A percentile compares a stretch with the other conserved stretches of the same genome.
Evolutionary conservation across 2,797 vertebrate genomes (phyloP).

Genomic region (Austrolebias charrua): DNA sequence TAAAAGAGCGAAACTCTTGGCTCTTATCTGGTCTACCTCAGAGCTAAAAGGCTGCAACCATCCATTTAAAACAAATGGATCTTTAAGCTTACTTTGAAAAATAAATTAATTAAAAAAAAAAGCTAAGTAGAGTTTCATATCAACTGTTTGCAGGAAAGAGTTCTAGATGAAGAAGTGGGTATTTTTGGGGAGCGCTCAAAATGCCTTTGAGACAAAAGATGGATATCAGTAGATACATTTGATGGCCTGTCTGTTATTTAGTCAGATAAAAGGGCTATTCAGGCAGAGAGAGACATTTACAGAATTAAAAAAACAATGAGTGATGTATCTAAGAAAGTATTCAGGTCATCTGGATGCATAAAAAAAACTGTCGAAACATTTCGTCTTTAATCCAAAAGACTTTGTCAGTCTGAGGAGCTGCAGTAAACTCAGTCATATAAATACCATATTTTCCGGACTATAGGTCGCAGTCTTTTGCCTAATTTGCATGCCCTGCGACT

Average conservation of each 20-base stretch:
- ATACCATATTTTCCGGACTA: too few species aligned
- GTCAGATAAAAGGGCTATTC: constrained; percentile 20
- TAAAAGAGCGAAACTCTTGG: not conserved
- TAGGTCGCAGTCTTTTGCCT: too few species aligned
- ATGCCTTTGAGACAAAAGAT: constrained; percentile 27
- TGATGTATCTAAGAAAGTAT: constrained; percentile 9
- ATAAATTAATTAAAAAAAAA: constrained; percentile 13
- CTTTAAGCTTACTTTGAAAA: constrained; percentile 5
- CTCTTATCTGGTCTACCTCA: constrained; percentile 23
- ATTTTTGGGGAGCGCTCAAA: constrained; percentile 7
- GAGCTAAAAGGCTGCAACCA: constrained; percentile 31
- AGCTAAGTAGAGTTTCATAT: constrained; percentile 20
- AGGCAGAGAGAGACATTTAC: constrained; percentile 20
- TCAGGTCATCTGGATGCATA: too few species aligned
- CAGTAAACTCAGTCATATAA: too few species aligned
- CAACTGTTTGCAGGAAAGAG: constrained; percentile 10
- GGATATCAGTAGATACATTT: constrained; percentile 21
- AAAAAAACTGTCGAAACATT: too few species aligned
- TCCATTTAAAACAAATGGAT: constrained; percentile 27
- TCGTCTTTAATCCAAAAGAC: too few species aligned
- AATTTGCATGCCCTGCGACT: too few species aligned
- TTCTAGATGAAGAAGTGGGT: constrained; percentile 5
- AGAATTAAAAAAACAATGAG: constrained; percentile 14
- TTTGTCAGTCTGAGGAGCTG: too few species aligned
- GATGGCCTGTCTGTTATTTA: constrained; percentile 27